Conservation (phyloP, 2,113 vertebrate genomes). For the Apodemus speciosus region DNA sequence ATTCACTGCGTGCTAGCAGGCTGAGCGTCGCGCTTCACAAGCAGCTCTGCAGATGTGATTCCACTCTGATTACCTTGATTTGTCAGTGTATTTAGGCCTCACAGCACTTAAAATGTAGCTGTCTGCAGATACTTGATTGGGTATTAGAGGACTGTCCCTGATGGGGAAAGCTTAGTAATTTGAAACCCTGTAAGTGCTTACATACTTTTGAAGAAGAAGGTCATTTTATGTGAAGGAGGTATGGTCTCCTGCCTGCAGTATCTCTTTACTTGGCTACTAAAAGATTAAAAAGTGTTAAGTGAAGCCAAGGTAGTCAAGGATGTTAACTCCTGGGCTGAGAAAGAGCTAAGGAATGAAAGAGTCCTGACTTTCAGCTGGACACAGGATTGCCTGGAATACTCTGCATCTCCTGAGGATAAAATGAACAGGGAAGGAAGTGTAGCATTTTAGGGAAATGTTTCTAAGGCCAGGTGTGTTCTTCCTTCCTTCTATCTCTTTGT, state of each 20-base stretch:
- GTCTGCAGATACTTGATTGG: slow-evolving; percentile 24
- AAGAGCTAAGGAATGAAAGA: slow-evolving; percentile 15
- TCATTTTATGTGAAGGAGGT: slow-evolving; percentile 15
- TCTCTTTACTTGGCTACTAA: not conserved
- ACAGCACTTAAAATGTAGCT: slow-evolving; percentile 24
- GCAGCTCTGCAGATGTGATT: slow-evolving; percentile 42
- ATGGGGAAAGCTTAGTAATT: slow-evolving; percentile 9
- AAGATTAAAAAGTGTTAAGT: not conserved
- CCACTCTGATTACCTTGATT: slow-evolving; percentile 53
- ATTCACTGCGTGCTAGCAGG: not conserved
- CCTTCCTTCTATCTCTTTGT: not conserved
- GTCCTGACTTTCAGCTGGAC: not conserved
- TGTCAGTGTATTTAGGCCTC: slow-evolving; percentile 34
- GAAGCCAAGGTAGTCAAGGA: not conserved
- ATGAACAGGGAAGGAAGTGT: not conserved
- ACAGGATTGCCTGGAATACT: not conserved
- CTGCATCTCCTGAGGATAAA: not conserved
- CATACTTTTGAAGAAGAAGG: slow-evolving; percentile 32
- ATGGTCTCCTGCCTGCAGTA: not conserved
- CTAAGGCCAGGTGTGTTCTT: not conserved
- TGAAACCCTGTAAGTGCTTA: slow-evolving; percentile 20
- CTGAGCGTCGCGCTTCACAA: not conserved
- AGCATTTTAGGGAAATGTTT: not conserved
- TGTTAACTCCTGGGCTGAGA: not conserved
- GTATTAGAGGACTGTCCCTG: slow-evolving; percentile 24